phyloP scores from a whole-genome alignment of 2,797 vertebrate genomes.

The Eulemur mongoz region DNA sequence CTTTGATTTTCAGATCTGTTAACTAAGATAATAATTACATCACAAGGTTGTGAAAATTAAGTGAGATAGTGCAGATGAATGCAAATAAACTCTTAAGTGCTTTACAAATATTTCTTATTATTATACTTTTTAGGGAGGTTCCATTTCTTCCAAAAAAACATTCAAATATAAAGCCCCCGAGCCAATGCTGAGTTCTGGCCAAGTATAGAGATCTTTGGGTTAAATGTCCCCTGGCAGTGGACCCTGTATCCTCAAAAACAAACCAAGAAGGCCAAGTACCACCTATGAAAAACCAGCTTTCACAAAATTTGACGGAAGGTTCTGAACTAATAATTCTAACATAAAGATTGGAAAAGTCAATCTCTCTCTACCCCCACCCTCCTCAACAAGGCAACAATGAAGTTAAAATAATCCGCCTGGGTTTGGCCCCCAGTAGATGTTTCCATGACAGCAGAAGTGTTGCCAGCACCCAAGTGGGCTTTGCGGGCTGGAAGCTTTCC shows the following conservation, averaged over 20 bases:
- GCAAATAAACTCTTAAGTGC: background rate
- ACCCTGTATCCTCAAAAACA: background rate
- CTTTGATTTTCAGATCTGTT: conserved; percentile 11
- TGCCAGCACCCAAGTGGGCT: background rate
- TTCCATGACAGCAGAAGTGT: background rate
- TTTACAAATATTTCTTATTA: background rate
- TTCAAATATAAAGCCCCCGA: background rate
- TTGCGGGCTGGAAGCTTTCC: background rate
- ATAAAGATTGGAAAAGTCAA: background rate
- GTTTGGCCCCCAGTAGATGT: background rate
- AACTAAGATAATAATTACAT: background rate
- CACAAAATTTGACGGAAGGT: background rate
- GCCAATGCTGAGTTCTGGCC: background rate
- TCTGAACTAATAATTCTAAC: background rate
- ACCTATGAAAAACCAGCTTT: background rate
- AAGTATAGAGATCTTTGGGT: background rate
- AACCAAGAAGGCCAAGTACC: background rate
- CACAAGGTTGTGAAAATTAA: background rate
- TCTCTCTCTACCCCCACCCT: background rate
- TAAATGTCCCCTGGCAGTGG: background rate
- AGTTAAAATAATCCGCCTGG: background rate
- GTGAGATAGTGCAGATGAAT: background rate
- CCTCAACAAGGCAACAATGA: background rate
- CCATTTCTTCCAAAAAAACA: conserved; percentile 3
- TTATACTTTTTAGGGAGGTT: background rate